Evolutionary conservation across 2,113 vertebrate genomes (phyloP).

Genomic region (Sander vitreus): DNA sequence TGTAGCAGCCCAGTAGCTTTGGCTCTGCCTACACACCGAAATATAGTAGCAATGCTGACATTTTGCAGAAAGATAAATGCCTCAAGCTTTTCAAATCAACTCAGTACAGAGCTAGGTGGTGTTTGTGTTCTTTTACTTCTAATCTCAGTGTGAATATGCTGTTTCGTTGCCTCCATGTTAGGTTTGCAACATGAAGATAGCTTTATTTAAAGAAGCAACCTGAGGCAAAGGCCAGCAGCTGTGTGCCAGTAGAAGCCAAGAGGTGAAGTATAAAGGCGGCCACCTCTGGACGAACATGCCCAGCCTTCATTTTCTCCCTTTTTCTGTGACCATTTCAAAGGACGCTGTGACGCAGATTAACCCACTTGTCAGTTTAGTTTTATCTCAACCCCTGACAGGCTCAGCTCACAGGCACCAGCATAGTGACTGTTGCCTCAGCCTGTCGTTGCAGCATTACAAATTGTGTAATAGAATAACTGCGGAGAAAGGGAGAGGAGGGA

Average conservation of each 20-base stretch:
- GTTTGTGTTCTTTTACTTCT: neutral
- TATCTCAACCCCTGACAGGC: conserved; percentile 64
- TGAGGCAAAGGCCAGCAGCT: conserved; percentile 50
- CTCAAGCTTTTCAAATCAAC: conserved; percentile 18
- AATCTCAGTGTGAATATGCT: neutral
- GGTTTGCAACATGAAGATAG: neutral
- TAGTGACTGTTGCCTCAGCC: conserved; percentile 59
- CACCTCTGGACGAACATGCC: conserved; percentile 57
- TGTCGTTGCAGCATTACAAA: conserved; percentile 70
- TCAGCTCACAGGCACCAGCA: conserved; percentile 64
- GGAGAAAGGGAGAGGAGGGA: neutral
- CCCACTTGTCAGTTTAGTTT: conserved; percentile 78
- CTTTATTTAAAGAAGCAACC: conserved; percentile 26
- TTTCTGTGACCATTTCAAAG: conserved; percentile 54
- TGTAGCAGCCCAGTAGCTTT: neutral
- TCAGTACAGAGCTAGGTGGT: neutral
- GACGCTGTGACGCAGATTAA: conserved; percentile 67
- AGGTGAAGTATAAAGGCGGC: conserved; percentile 41
- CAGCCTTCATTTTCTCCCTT: conserved; percentile 14
- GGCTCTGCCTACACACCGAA: neutral
- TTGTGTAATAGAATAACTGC: conserved; percentile 55
- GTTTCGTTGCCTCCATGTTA: conserved; percentile 1
- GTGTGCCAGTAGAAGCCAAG: conserved; percentile 34
- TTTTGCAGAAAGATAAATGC: neutral
- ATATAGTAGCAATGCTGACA: neutral